Evolutionary conservation across 2,888 invertebrate genomes (phyloP).

Genomic region (Enchytraeus crypticus): DNA sequence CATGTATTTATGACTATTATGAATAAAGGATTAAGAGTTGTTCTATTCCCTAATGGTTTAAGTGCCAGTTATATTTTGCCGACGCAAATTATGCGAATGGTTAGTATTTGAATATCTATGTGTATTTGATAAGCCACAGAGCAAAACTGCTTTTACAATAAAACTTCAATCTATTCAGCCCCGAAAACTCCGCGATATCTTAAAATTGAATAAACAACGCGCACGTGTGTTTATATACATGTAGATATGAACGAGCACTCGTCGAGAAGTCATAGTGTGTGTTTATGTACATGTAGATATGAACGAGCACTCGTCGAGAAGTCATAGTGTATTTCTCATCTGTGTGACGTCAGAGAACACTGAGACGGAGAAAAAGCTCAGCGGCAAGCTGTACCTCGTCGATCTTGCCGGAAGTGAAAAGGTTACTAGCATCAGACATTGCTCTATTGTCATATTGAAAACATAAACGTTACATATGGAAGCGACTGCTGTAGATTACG

Average conservation of each 20-base stretch:
- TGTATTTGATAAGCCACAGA: too few relatives aligned
- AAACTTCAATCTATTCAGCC: too few relatives aligned
- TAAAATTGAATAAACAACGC: too few relatives aligned
- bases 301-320: conserved; percentile 99
- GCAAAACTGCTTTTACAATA: too few relatives aligned
- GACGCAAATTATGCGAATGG: too few relatives aligned
- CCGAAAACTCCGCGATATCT: too few relatives aligned
- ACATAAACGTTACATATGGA: too few relatives aligned
- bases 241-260: conserved; percentile 94
- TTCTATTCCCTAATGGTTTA: too few relatives aligned
- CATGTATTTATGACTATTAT: neutral
- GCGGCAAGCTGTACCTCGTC: conserved; percentile 95
- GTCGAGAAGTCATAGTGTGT: conserved; percentile 95
- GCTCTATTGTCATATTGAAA: neutral
- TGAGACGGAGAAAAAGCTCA: conserved; percentile 96
- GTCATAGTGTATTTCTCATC: conserved; percentile 98
- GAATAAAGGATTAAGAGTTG: neutral
- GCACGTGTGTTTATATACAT: too few relatives aligned
- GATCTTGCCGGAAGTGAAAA: conserved; percentile 99
- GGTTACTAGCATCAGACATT: conserved; percentile 51
- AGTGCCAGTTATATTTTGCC: too few relatives aligned
- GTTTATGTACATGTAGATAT: conserved; percentile 59
- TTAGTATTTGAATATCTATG: too few relatives aligned
- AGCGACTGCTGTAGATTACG: too few relatives aligned
- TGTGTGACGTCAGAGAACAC: conserved; percentile 99